Percentiles rank a stretch among this genome's conserved stretches.
These are phyloP conservation scores for Calycopis cecrops DNA, from an alignment of 1,140 invertebrate genomes.

Conservation along the genomic window DNA sequence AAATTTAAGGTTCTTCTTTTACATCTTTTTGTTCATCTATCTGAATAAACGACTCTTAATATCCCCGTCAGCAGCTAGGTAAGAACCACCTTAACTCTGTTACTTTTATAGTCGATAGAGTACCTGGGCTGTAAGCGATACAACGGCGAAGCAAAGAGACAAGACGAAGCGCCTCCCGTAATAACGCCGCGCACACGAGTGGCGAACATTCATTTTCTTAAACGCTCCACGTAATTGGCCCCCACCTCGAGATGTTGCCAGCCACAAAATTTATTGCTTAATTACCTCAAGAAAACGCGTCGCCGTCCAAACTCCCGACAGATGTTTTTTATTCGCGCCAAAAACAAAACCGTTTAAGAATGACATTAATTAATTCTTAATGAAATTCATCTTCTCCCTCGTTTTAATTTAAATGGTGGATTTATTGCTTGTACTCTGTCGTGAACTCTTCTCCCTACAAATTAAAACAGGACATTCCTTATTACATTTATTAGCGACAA, in stretches of 20 bases:
- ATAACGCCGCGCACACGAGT: conserved; percentile 43
- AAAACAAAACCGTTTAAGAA: conserved; percentile 74
- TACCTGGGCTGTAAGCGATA: too few relatives aligned
- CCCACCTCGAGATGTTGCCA: conserved; percentile 65
- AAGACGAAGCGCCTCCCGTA: conserved; percentile 27
- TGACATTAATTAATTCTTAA: conserved; percentile 76
- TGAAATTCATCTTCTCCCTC: conserved; percentile 74
- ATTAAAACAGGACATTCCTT: conserved; percentile 62
- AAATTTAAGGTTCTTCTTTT: too few relatives aligned
- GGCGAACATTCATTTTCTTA: conserved; percentile 66
- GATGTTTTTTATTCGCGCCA: conserved; percentile 72
- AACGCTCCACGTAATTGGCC: conserved; percentile 64
- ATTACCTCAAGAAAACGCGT: conserved; percentile 72
- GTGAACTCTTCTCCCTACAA: conserved; percentile 45
- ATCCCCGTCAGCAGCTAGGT: too few relatives aligned
- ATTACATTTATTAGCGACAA: conserved; percentile 63
- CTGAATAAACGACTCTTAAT: too few relatives aligned
- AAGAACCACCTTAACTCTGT: too few relatives aligned
- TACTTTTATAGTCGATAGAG: too few relatives aligned
- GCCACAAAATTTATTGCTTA: conserved; percentile 74
- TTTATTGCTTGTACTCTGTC: conserved; percentile 72
- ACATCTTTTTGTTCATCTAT: too few relatives aligned
- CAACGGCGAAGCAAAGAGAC: too few relatives aligned
- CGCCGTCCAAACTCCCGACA: conserved; percentile 55
- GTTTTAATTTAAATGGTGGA: conserved; percentile 71